phyloP scores from a whole-genome alignment of 2,797 vertebrate genomes.

The Notamacropus eugenii region DNA sequence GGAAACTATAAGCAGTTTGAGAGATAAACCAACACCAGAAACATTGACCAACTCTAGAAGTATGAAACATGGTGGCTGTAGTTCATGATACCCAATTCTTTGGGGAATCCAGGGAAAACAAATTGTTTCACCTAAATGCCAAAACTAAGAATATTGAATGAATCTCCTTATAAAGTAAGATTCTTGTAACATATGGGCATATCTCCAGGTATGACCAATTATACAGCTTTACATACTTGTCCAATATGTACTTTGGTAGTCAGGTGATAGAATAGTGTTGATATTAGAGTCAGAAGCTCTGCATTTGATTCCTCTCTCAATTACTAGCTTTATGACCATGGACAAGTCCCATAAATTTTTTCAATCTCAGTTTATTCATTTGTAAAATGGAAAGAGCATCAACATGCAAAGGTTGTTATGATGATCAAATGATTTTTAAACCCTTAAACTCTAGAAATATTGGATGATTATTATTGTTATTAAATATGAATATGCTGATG shows the following conservation, averaged over 20 bases:
- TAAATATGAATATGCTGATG: not conserved
- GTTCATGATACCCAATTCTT: not conserved
- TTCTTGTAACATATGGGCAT: not conserved
- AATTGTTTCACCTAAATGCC: not conserved
- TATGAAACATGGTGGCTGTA: not conserved
- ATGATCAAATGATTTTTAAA: not conserved
- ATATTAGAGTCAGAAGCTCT: not conserved
- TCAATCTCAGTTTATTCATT: not conserved
- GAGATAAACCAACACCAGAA: not conserved
- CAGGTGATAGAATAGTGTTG: not conserved
- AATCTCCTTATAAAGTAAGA: not conserved
- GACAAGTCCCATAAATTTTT: not conserved
- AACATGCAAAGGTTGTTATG: not conserved
- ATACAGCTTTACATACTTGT: not conserved
- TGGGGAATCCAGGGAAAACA: not conserved
- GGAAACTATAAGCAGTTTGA: not conserved
- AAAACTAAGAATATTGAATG: not conserved
- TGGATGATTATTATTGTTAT: not conserved
- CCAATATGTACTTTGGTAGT: not conserved
- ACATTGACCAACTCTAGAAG: not conserved
- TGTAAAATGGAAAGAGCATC: not conserved
- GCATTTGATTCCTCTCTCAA: not conserved
- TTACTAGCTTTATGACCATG: not conserved
- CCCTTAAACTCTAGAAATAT: not conserved
- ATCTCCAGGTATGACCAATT: not conserved